Evolutionary conservation across 2,888 invertebrate genomes (phyloP).

Genomic region (Lathronympha strigana): DNA sequence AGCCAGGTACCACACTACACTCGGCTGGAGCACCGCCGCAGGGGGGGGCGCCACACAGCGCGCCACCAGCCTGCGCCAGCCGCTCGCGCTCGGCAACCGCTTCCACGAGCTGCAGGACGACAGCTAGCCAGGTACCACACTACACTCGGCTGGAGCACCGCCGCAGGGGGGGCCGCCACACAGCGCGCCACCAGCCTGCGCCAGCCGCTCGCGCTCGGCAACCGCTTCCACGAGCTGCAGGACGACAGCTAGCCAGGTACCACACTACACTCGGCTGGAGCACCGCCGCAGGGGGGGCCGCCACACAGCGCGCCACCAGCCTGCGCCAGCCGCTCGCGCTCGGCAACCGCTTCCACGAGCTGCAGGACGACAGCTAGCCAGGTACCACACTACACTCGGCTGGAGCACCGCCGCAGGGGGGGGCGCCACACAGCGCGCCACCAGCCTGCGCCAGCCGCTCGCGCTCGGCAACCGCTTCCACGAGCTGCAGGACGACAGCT

Average conservation of each 20-base stretch:
- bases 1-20: conserved; percentile 57
- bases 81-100: too few relatives aligned
- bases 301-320: too few relatives aligned
- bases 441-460: not conserved
- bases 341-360: too few relatives aligned
- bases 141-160: conserved; percentile 63
- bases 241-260: conserved; percentile 73
- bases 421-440: conserved; percentile 44
- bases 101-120: too few relatives aligned
- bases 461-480: conserved; percentile 59
- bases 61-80: too few relatives aligned
- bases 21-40: too few relatives aligned
- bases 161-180: conserved; percentile 50
- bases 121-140: not conserved
- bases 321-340: too few relatives aligned
- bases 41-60: too few relatives aligned
- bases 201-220: not conserved
- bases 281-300: too few relatives aligned
- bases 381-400: conserved; percentile 41
- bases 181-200: conserved; percentile 30
- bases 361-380: not conserved
- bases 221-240: conserved; percentile 70
- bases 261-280: too few relatives aligned
- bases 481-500: conserved; percentile 73
- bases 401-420: conserved; percentile 61